Base-by-base conservation (phyloP, 64 coral and sea anemone genomes). In the Pocillopora damicornis region DNA sequence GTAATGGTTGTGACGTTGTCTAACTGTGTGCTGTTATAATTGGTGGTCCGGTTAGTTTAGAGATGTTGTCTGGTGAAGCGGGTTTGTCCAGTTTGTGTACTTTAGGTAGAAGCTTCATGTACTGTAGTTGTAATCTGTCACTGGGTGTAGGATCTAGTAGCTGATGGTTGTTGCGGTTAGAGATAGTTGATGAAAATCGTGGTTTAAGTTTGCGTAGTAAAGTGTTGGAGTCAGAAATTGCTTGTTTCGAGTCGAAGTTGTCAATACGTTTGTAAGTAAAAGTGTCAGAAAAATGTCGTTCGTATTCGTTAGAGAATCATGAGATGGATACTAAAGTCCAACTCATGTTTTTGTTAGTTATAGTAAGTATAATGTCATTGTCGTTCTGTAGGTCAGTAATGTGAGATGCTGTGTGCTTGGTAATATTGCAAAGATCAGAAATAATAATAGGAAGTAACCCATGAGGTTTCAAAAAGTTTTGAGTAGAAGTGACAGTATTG, bases 101-200 rank as follows among this genome's bases (percentile, higher is more conserved):
- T 88, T 76, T 76, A 9, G 58, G 86, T 15, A 88, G 62, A 0
- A 88, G 58, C 8, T 88, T 88, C 73, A 88, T 88, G 60, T 37
- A 78, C 5, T 60, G 74, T 5, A 88, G 0, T 4, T 88, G 73
- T 1, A 88, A 1, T 60, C 76, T 57, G 4, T 58, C 17, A 1
- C 0, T 2, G 3, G 37, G 37, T 63, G 61, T 63, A 9, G 17
- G 2, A 10, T 77, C 11, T 8, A 25, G 51, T 77, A 58, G 16
- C 12, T 17, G 7, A 2, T 3, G 13, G 1, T 77, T 77, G 1
- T 20, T 2, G 5, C 37, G 58, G 1, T 13, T 67, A 8, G 56
- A 22, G 56, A 75, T 16, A 4, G 26, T 9, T 0, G 14, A 22
- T 17, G 72, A 16, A 16, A 60, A 76, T 20, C 76, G 37, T 57